phyloP scores from a whole-genome alignment of 92 coral and sea anemone genomes.

The Paragorgia papillata region DNA sequence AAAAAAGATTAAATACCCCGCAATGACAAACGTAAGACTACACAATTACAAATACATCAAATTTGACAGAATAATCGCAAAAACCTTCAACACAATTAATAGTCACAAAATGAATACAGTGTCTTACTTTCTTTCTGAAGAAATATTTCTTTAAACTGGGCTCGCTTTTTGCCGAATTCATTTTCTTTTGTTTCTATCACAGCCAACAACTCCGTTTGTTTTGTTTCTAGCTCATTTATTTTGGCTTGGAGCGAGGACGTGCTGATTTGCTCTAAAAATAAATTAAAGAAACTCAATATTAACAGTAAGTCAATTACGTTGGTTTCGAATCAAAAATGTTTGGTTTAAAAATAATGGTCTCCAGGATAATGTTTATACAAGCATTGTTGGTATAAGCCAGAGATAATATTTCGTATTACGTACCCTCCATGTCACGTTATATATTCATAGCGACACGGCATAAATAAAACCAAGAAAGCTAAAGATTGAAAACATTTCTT shows the following conservation, averaged over 20 bases:
- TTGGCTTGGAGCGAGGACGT: constrained; percentile 53
- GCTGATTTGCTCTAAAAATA: constrained; percentile 7
- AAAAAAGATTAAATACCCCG: too few species aligned
- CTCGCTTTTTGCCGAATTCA: constrained; percentile 94
- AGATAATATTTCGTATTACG: not conserved
- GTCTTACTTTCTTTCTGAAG: constrained; percentile 87
- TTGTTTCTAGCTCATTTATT: constrained; percentile 60
- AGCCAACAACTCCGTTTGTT: constrained; percentile 64
- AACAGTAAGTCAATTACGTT: not conserved
- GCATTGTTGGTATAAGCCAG: not conserved
- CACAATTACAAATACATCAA: too few species aligned
- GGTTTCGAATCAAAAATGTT: not conserved
- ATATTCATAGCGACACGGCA: not conserved
- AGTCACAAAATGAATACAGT: not conserved
- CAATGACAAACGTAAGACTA: too few species aligned
- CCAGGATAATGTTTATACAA: too few species aligned
- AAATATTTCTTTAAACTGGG: constrained; percentile 83
- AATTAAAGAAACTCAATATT: not conserved
- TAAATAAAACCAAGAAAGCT: not conserved
- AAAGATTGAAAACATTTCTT: not conserved
- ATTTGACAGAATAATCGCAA: not conserved
- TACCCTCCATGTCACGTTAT: constrained; percentile 34
- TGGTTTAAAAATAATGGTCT: too few species aligned
- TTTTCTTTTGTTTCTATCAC: constrained; percentile 70
- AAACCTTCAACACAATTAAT: not conserved